These are phyloP conservation scores for Hormaphis cornu DNA, from an alignment of 1,140 invertebrate genomes.

Conservation along the genomic window DNA sequence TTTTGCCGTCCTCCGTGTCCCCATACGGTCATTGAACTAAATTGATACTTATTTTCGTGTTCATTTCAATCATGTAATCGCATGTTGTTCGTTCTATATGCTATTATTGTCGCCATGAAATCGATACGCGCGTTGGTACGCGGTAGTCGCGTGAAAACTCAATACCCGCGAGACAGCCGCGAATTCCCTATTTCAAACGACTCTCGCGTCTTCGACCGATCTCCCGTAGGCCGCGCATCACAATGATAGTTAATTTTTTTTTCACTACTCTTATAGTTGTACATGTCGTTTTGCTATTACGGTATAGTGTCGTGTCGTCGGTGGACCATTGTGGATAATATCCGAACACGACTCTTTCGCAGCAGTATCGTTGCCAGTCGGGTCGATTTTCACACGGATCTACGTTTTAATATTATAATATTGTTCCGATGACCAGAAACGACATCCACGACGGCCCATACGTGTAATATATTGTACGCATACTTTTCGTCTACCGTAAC, in stretches of 20 bases:
- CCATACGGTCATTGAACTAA: no score
- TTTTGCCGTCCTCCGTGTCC: no score
- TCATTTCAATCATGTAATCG: no score
- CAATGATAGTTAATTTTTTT: no score
- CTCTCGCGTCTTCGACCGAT: not conserved
- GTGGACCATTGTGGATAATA: no score
- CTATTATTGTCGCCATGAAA: not conserved
- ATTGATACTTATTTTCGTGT: no score
- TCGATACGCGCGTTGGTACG: not conserved
- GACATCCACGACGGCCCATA: no score
- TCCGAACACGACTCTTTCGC: no score
- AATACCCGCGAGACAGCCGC: constrained; percentile 11
- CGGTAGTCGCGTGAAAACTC: not conserved
- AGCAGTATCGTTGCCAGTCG: no score
- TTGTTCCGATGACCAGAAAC: no score
- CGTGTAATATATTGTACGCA: not conserved
- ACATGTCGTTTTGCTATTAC: not conserved
- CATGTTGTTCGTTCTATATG: not conserved
- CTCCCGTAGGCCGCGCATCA: no score
- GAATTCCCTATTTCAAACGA: not conserved
- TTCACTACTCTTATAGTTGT: no score
- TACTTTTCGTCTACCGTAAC: not conserved
- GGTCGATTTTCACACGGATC: constrained; percentile 7
- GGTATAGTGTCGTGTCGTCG: not conserved
- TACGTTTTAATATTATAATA: not conserved